phyloP scores from a whole-genome alignment of 30 jellyfish, hydroid and myxozoan genomes.

The Haliclystus octoradiatus region DNA sequence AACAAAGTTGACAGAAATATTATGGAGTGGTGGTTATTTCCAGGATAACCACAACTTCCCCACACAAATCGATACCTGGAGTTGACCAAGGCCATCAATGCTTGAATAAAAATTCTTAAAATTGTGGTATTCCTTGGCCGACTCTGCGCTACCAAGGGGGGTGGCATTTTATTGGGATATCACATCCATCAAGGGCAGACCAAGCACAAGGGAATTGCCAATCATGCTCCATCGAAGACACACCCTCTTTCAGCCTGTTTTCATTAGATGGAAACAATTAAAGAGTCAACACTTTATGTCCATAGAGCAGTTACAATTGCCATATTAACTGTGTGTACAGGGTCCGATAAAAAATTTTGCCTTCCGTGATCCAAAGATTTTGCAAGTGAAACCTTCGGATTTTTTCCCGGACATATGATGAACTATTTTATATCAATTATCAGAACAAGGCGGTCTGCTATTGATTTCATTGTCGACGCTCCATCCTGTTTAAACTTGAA shows the following conservation, averaged over 20 bases:
- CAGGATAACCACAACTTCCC: constrained; percentile 71
- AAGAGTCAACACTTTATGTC: no score
- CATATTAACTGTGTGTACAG: no score
- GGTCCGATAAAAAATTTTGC: no score
- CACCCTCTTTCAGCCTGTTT: neutral
- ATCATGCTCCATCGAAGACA: neutral
- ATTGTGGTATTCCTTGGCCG: constrained; percentile 40
- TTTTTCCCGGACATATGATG: no score
- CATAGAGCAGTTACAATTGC: no score
- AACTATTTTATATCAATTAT: no score
- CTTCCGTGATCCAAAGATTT: no score
- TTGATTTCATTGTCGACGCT: no score
- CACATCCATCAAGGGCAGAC: constrained; percentile 29
- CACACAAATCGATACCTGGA: constrained; percentile 46
- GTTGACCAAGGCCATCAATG: constrained; percentile 50
- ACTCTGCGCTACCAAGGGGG: constrained; percentile 42
- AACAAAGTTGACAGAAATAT: constrained; percentile 41
- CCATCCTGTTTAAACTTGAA: no score
- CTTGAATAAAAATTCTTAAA: constrained; percentile 44
- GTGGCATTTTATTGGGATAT: constrained; percentile 53
- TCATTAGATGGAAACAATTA: no score
- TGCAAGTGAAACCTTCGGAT: no score
- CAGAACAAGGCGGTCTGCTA: no score
- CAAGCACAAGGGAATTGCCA: constrained; percentile 15
- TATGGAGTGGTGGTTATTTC: constrained; percentile 44